Conservation (phyloP, 2,888 invertebrate species). For the Nineta flava region DNA sequence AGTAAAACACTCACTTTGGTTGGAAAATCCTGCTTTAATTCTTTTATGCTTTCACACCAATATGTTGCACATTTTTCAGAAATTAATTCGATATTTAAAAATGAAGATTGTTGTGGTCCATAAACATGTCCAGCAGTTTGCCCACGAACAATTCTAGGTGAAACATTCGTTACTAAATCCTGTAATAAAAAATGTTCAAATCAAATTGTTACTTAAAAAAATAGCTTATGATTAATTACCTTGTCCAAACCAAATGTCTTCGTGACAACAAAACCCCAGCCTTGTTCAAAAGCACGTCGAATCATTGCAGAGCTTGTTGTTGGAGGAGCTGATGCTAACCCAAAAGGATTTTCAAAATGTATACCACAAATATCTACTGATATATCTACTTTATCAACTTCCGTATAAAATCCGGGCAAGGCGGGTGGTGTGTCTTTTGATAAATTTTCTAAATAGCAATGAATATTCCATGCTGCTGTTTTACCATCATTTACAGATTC, state of each 20-base stretch:
- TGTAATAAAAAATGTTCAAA: constrained; percentile 25
- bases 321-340: constrained; percentile 93
- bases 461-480: constrained; percentile 90
- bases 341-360: constrained; percentile 91
- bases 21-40: constrained; percentile 86
- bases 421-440: constrained; percentile 47
- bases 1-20: constrained; percentile 43
- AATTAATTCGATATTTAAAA: constrained; percentile 94
- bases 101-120: constrained; percentile 93
- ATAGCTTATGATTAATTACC: constrained; percentile 29
- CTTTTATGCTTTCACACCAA: constrained; percentile 78
- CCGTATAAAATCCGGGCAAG: constrained; percentile 82
- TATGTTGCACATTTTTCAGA: constrained; percentile 91
- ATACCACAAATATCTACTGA: constrained; percentile 87
- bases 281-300: constrained; percentile 82
- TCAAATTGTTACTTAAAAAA: constrained; percentile 4
- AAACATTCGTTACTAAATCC: constrained; percentile 93
- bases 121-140: constrained; percentile 80
- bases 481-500: constrained; percentile 99
- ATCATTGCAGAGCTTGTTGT: constrained; percentile 93
- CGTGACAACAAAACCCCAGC: constrained; percentile 96
- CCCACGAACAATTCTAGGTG: constrained; percentile 90
- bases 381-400: constrained; percentile 87
- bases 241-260: constrained; percentile 94
- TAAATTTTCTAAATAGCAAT: constrained; percentile 70